A percentile compares a stretch with the other conserved stretches of the same genome.
Conservation (phyloP, 2,113 vertebrate species). For the Opisthocomus hoazin region DNA sequence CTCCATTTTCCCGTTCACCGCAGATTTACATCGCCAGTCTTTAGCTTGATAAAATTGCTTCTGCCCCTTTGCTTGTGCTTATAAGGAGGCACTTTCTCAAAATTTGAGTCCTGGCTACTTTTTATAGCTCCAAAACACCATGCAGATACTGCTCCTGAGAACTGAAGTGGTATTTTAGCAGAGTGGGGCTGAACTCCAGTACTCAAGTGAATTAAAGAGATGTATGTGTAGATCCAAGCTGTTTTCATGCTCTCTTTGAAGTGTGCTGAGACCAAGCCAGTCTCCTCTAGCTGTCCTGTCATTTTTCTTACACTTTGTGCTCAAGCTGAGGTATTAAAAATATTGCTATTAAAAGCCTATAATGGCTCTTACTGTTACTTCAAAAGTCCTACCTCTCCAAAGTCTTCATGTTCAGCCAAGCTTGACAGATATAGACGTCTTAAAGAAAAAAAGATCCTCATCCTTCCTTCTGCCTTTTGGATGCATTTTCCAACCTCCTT, state of each 20-base stretch:
- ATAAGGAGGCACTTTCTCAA: background rate
- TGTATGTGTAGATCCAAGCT: background rate
- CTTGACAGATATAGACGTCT: background rate
- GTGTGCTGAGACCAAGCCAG: background rate
- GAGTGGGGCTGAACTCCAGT: background rate
- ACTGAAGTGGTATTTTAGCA: background rate
- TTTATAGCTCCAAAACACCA: slow-evolving; percentile 4
- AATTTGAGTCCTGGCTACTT: background rate
- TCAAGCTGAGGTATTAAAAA: background rate
- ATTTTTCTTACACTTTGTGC: slow-evolving; percentile 7
- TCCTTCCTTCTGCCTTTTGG: slow-evolving; percentile 7
- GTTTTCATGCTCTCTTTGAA: background rate
- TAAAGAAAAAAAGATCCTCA: background rate
- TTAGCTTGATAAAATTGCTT: slow-evolving; percentile 3
- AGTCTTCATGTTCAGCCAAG: background rate
- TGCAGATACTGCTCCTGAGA: background rate
- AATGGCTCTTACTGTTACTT: slow-evolving; percentile 4
- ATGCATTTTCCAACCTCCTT: background rate
- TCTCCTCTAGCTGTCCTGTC: background rate
- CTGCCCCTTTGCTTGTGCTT: background rate
- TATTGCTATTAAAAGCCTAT: background rate
- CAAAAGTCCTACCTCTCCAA: background rate
- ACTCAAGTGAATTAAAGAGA: background rate
- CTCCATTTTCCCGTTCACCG: background rate
- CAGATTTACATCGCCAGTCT: background rate